Percentiles rank a stretch among this genome's conserved stretches.
Conservation (phyloP, 2,113 vertebrate genomes). For the Centropristis striata region DNA sequence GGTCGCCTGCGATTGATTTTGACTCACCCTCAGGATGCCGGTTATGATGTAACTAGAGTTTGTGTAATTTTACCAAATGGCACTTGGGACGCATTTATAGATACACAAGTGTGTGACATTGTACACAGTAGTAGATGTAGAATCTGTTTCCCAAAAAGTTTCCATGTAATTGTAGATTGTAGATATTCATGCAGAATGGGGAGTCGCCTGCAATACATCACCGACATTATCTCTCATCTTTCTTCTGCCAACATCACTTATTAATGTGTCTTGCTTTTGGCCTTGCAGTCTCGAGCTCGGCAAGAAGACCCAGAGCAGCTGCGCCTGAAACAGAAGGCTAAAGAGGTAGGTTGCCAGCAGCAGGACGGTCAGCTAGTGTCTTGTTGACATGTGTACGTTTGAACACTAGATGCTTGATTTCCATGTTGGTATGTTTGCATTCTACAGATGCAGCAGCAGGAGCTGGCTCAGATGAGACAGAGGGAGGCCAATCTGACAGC, state of each 20-base stretch:
- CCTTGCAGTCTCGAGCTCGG: constrained; percentile 93
- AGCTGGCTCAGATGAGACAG: constrained; percentile 96
- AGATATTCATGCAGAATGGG: neutral
- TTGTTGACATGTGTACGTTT: constrained; percentile 10
- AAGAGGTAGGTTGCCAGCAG: constrained; percentile 88
- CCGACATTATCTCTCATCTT: neutral
- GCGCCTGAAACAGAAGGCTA: constrained; percentile 97
- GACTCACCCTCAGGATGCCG: neutral
- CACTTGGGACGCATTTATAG: neutral
- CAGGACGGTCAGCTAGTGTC: neutral
- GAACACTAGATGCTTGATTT: neutral
- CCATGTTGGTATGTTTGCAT: constrained; percentile 4
- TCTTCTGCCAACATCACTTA: neutral
- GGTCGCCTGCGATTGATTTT: neutral
- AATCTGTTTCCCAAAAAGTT: neutral
- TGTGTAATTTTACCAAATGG: neutral
- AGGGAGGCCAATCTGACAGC: constrained; percentile 97
- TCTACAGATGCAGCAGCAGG: constrained; percentile 97
- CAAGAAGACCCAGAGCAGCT: constrained; percentile 99
- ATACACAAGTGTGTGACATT: neutral
- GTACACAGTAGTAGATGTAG: no score
- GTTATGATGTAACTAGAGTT: neutral
- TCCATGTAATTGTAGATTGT: neutral
- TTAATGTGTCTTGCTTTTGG: constrained; percentile 22
- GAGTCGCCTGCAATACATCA: neutral